Evolutionary conservation across 1,140 invertebrate species (phyloP), one percentile per base, ranked within the genome.

Genomic region (Drosophila kohkoa): DNA sequence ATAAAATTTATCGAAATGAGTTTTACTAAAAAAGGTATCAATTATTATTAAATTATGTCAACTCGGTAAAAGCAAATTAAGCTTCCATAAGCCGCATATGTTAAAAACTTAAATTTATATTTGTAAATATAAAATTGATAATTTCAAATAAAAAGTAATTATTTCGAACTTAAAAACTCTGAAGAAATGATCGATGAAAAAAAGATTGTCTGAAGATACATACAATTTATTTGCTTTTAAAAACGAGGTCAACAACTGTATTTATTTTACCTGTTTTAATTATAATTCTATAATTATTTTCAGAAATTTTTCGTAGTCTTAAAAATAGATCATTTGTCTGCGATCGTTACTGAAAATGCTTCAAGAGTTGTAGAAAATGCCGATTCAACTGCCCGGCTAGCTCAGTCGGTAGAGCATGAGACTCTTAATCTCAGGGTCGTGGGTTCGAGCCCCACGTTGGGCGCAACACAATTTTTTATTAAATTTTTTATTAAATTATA

Each of bases 401-500:
- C 95, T 96, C 95, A 96, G 95, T 97, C 96, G 96, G 96, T 96
- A 96, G 96, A 97, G 96, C 96, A 97, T 96, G 96, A 96, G 96
- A 96, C 96, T 97, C 96, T 96, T 97, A 97, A 97, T 96, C 96
- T 96, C 96, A 96, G 96, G 96, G 96, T 96, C 96, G 96, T 96
- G 96, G 96, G 96, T 96, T 96, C 96, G 96, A 96, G 96, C 96
- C 96, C 96, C 95, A 96, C 96, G 96, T 96, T 96, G 96, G 96
- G 96, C 95, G 96, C 85, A 68, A 60, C 1, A 0, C 0, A 4
- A 45, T 85, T 93, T 93, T 93, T 83, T 82, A 25, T 25, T 49
- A 1, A 5, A 46, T 20, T 49, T 30, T 51, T 38, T 20, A 48
- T 55, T 35, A 54, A 54, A 32, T 54, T 2, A 15, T 35, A n/a